Percentiles rank a stretch among this genome's conserved stretches.
Evolutionary conservation across 1,140 invertebrate species (phyloP).

Genomic region (Tetragonula clypearis): DNA sequence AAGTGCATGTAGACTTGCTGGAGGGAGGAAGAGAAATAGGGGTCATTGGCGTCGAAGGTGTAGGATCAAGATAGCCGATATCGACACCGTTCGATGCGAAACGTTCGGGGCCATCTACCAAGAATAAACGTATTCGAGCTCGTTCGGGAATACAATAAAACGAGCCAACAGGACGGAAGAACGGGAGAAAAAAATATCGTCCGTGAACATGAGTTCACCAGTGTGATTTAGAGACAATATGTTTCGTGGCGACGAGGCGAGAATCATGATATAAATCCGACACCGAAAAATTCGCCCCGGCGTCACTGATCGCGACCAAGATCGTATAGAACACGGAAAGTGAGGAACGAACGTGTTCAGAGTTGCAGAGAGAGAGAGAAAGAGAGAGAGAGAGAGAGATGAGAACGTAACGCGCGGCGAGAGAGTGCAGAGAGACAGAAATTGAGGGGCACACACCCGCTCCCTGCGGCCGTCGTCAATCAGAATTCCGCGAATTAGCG

Average conservation of each 20-base stretch:
- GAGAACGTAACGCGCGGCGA: not conserved
- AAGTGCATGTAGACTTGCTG: conserved; percentile 20
- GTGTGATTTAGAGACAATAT: not conserved
- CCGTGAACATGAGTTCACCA: too few species aligned
- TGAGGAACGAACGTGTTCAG: conserved; percentile 32
- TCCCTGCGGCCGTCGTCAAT: conserved; percentile 78
- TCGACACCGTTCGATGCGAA: not conserved
- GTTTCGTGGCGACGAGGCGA: not conserved
- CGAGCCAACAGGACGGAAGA: too few species aligned
- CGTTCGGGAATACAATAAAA: not conserved
- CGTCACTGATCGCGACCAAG: conserved; percentile 4
- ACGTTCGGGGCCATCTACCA: not conserved
- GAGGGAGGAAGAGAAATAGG: conserved; percentile 38
- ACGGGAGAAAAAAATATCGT: not conserved
- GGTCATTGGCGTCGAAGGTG: conserved; percentile 49
- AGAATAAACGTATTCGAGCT: not conserved
- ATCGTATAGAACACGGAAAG: conserved; percentile 31
- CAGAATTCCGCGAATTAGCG: conserved; percentile 83
- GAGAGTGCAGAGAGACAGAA: conserved; percentile 42
- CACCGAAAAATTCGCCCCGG: not conserved
- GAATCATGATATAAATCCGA: not conserved
- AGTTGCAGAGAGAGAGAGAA: conserved; percentile 34
- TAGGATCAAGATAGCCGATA: not conserved
- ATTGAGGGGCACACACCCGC: conserved; percentile 60
- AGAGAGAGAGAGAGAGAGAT: too few species aligned